Evolutionary conservation across 2,888 invertebrate species (phyloP).

Genomic region (Heliothis peltigera): DNA sequence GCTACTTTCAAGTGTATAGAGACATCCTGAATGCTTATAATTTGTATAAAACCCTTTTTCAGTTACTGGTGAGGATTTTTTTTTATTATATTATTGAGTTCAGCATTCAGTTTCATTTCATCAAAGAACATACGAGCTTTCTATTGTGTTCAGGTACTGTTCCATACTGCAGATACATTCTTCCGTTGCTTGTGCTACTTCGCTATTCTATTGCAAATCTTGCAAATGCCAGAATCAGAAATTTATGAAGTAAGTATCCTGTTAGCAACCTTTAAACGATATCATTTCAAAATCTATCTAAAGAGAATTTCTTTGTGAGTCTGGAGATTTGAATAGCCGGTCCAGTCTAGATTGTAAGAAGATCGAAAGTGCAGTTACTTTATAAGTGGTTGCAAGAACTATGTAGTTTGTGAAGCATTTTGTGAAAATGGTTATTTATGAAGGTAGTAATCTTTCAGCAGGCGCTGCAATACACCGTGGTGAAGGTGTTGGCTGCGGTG

Average conservation of each 20-base stretch:
- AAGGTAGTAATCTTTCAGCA: not conserved
- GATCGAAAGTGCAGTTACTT: too few relatives aligned
- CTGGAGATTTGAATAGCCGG: too few relatives aligned
- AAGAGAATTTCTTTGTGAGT: slow-evolving; percentile 31
- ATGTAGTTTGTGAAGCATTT: too few relatives aligned
- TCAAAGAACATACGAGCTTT: not conserved
- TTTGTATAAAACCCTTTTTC: slow-evolving; percentile 7
- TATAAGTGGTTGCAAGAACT: too few relatives aligned
- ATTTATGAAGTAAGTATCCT: not conserved
- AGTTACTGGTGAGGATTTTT: slow-evolving; percentile 22
- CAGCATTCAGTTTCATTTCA: not conserved
- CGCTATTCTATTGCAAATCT: slow-evolving; percentile 10
- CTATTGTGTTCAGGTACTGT: slow-evolving; percentile 25
- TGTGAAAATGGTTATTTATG: too few relatives aligned
- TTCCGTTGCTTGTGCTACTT: slow-evolving; percentile 29
- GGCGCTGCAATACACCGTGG: not conserved
- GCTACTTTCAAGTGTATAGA: slow-evolving; percentile 11
- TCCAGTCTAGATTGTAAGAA: too few relatives aligned
- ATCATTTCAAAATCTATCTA: too few relatives aligned
- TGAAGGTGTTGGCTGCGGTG: not conserved
- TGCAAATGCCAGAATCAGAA: not conserved
- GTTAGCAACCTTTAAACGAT: not conserved
- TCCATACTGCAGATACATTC: slow-evolving; percentile 26
- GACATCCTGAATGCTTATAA: slow-evolving; percentile 22
- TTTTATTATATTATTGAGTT: not conserved